Percentiles rank a stretch among this genome's conserved stretches.
phyloP scores from a whole-genome alignment of 1,140 invertebrate genomes.

The Samia ricini region DNA sequence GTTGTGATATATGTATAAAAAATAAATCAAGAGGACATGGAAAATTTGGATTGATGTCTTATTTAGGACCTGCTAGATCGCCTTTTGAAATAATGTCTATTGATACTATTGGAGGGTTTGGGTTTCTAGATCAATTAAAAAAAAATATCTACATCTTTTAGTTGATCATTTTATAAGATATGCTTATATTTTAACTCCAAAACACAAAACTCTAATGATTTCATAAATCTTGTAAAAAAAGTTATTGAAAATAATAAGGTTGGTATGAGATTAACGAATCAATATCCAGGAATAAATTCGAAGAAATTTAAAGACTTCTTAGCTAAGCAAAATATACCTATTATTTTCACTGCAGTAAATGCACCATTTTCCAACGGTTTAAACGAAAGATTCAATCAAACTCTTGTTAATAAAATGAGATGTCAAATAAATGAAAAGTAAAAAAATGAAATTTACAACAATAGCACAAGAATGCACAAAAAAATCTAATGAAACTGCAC shows the following conservation, averaged over 20 bases:
- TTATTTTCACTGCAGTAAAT: conserved; percentile 24
- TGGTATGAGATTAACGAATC: conserved; percentile 19
- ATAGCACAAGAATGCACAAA: no score
- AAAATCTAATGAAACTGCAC: no score
- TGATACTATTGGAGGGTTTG: conserved; percentile 8
- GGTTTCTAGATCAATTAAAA: conserved; percentile 7
- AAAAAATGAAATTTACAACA: no score
- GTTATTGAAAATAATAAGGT: conserved; percentile 26
- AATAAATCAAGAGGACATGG: not conserved
- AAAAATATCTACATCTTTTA: no score
- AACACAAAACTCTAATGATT: conserved; percentile 45
- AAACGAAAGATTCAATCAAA: conserved; percentile 47
- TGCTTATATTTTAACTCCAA: conserved; percentile 36
- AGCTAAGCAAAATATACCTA: conserved; percentile 20
- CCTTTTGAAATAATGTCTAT: conserved; percentile 1
- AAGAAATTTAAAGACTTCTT: conserved; percentile 2
- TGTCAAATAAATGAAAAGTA: conserved; percentile 42
- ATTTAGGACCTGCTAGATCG: no score
- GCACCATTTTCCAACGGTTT: no score
- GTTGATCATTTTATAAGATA: no score
- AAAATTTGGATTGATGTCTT: not conserved
- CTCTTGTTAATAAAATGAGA: no score
- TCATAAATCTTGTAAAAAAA: conserved; percentile 49
- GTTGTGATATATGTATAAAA: not conserved
- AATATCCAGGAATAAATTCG: conserved; percentile 2